These are phyloP conservation scores for Myrmophylax atrothorax DNA, from an alignment of 2,113 vertebrate species.

Conservation along the genomic window DNA sequence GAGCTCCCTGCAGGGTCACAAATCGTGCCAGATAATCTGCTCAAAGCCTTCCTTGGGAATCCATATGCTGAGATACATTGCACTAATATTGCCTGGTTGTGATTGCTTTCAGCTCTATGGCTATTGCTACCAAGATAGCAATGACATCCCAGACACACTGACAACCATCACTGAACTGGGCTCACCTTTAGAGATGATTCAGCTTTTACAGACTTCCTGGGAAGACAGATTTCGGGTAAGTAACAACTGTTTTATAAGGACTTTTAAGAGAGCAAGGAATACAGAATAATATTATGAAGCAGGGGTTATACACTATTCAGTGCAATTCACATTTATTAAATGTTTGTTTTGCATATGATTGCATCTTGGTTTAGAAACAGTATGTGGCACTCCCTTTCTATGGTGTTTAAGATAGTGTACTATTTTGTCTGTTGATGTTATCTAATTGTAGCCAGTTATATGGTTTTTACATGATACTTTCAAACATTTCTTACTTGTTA, in stretches of 20 bases:
- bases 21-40: background rate
- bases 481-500: background rate
- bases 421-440: background rate
- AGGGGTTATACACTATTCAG: background rate
- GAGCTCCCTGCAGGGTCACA: background rate
- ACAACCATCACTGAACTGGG: constrained; percentile 92
- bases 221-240: constrained; percentile 91
- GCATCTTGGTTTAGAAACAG: background rate
- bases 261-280: background rate
- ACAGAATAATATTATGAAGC: background rate
- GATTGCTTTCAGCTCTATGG: constrained; percentile 82
- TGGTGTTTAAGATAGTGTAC: background rate
- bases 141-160: constrained; percentile 85
- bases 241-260: background rate
- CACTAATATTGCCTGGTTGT: background rate
- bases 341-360: background rate
- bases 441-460: background rate
- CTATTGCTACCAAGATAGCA: constrained; percentile 89
- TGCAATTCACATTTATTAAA: background rate
- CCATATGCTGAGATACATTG: accelerated
- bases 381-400: background rate
- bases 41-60: background rate
- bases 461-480: background rate
- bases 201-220: constrained; percentile 90
- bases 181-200: constrained; percentile 90